Evolutionary conservation across 2,797 vertebrate genomes (phyloP).

Genomic region (Hemibagrus guttatus): DNA sequence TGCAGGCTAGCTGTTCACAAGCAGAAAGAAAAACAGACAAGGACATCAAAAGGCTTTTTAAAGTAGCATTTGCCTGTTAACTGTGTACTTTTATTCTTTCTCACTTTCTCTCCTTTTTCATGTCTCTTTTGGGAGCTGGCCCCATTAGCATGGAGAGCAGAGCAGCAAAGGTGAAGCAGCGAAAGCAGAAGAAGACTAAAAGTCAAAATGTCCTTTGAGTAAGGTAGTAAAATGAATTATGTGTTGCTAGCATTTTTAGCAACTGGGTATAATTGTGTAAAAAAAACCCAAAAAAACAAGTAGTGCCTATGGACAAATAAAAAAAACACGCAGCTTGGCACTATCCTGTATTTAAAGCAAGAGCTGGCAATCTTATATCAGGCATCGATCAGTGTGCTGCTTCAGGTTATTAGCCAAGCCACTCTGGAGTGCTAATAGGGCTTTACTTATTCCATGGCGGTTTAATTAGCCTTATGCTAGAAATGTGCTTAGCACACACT

Average conservation of each 20-base stretch:
- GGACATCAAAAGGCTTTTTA: conserved; percentile 8
- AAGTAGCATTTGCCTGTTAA: conserved; percentile 11
- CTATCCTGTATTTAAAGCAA: conserved; percentile 57
- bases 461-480: conserved; percentile 78
- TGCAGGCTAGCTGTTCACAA: conserved; percentile 12
- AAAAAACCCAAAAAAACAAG: not conserved
- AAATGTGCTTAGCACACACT: conserved; percentile 79
- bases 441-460: conserved; percentile 72
- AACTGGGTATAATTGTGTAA: conserved; percentile 14
- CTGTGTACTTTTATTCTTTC: not conserved
- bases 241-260: not conserved
- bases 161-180: conserved; percentile 1
- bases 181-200: not conserved
- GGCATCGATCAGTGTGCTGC: conserved; percentile 76
- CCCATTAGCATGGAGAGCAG: conserved; percentile 12
- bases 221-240: conserved; percentile 25
- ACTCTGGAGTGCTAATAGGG: conserved; percentile 77
- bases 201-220: conserved; percentile 44
- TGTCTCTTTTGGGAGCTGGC: conserved; percentile 28
- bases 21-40: conserved; percentile 1
- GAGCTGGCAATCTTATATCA: conserved; percentile 71
- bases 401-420: conserved; percentile 69
- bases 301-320: not conserved
- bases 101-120: not conserved
- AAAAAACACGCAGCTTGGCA: conserved; percentile 25